Conservation (phyloP, 64 coral and sea anemone species). For the Pocillopora damicornis region DNA sequence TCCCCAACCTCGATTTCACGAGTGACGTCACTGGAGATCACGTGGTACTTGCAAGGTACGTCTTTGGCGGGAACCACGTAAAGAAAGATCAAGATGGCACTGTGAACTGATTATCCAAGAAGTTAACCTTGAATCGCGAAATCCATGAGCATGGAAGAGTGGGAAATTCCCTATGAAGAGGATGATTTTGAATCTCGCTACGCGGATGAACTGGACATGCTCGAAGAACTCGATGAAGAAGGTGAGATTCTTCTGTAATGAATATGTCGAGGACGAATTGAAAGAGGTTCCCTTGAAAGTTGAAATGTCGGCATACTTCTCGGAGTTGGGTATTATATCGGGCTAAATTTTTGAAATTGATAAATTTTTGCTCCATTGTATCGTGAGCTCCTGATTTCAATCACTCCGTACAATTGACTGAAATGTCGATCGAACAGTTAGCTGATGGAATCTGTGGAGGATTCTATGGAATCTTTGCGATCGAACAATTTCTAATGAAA, state of each 20-base stretch:
- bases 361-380: too few relatives aligned
- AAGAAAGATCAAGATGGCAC: too few relatives aligned
- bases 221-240: constrained; percentile 74
- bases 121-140: neutral
- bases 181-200: constrained; percentile 83
- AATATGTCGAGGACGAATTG: too few relatives aligned
- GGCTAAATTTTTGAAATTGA: too few relatives aligned
- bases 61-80: constrained; percentile 44
- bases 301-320: neutral
- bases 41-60: neutral
- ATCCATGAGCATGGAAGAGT: constrained; percentile 37
- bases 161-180: constrained; percentile 23
- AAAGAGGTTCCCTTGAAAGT: neutral
- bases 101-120: too few relatives aligned
- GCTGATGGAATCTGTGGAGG: too few relatives aligned
- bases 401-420: too few relatives aligned
- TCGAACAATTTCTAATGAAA: too few relatives aligned
- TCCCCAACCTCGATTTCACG: neutral
- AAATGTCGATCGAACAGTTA: too few relatives aligned
- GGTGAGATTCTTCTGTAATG: neutral
- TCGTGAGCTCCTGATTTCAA: too few relatives aligned
- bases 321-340: too few relatives aligned
- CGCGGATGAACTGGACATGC: constrained; percentile 90
- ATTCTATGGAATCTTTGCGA: too few relatives aligned
- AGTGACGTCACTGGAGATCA: neutral